Percentiles rank a stretch among this genome's conserved stretches.
phyloP scores from a whole-genome alignment of 2,888 invertebrate genomes.

The Galerucella calmariensis region DNA sequence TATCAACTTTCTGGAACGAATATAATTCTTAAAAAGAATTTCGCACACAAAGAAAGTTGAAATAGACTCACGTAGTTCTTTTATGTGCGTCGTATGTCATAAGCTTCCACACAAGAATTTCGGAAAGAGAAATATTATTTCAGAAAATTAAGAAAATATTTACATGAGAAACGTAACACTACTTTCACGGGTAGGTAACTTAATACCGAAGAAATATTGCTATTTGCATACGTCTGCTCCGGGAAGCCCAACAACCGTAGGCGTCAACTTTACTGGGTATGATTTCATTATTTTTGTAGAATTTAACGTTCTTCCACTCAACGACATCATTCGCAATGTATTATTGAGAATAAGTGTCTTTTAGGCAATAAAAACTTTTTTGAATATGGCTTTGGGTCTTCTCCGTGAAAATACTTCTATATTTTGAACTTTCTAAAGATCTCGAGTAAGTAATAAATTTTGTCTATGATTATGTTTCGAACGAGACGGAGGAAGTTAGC shows the following conservation, averaged over 20 bases:
- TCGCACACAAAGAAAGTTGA: conserved; percentile 24
- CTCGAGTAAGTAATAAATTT: too few relatives aligned
- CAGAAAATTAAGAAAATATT: conserved; percentile 34
- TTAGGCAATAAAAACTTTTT: not conserved
- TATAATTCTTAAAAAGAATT: conserved; percentile 19
- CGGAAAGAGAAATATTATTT: conserved; percentile 32
- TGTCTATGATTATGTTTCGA: too few relatives aligned
- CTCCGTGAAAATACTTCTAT: not conserved
- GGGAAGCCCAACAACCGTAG: conserved; percentile 10
- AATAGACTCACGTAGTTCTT: conserved; percentile 42
- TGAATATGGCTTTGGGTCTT: too few relatives aligned
- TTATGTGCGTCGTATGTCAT: conserved; percentile 42
- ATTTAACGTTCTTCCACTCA: not conserved
- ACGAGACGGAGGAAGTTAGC: too few relatives aligned
- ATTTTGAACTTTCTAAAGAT: not conserved
- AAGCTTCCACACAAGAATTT: conserved; percentile 20
- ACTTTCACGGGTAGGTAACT: conserved; percentile 29
- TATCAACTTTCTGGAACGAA: conserved; percentile 11
- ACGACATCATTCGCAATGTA: not conserved
- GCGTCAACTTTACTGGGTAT: conserved; percentile 14
- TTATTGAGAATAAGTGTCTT: not conserved
- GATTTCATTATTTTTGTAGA: not conserved
- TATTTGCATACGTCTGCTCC: conserved; percentile 32
- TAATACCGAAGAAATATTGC: conserved; percentile 34
- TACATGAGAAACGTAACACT: conserved; percentile 34